Conservation (phyloP, 2,797 vertebrate genomes). For the Lacerta viridis region DNA sequence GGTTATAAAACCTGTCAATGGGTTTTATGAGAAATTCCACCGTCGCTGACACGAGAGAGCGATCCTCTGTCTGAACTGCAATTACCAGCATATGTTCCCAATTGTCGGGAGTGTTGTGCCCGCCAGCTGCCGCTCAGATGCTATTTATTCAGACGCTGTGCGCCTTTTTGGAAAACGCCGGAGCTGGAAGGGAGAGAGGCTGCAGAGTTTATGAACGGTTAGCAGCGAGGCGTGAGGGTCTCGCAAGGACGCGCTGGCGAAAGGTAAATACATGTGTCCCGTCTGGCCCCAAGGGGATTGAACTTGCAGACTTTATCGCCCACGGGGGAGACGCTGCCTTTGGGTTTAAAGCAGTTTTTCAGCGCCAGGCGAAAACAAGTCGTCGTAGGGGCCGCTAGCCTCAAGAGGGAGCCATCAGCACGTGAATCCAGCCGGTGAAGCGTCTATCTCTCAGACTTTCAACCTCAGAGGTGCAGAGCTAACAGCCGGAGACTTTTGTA, state of each 20-base stretch:
- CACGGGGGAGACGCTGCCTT: background rate
- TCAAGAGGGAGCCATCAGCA: conserved; percentile 54
- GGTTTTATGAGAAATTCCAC: conserved; percentile 63
- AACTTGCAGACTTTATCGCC: background rate
- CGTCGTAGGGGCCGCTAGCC: conserved; percentile 1
- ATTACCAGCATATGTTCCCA: conserved; percentile 63
- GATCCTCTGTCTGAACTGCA: conserved; percentile 55
- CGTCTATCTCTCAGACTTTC: background rate
- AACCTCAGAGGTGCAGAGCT: background rate
- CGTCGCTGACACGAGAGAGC: conserved; percentile 57
- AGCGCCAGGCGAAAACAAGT: background rate
- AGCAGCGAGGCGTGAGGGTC: background rate
- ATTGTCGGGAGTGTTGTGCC: conserved; percentile 51
- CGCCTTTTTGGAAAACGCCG: background rate
- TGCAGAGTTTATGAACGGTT: background rate
- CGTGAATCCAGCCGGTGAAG: background rate
- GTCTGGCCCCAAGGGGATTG: background rate
- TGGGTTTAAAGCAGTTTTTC: background rate
- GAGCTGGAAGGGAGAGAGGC: background rate
- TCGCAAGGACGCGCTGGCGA: background rate
- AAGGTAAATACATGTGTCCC: background rate
- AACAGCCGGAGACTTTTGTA: background rate
- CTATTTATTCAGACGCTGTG: conserved; percentile 25
- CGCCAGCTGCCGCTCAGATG: background rate
- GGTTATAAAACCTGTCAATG: conserved; percentile 58